Percentiles rank a stretch among this genome's conserved stretches.
These are phyloP conservation scores for Petrolisthes cinctipes DNA, from an alignment of 2,888 invertebrate genomes.

Conservation along the genomic window DNA sequence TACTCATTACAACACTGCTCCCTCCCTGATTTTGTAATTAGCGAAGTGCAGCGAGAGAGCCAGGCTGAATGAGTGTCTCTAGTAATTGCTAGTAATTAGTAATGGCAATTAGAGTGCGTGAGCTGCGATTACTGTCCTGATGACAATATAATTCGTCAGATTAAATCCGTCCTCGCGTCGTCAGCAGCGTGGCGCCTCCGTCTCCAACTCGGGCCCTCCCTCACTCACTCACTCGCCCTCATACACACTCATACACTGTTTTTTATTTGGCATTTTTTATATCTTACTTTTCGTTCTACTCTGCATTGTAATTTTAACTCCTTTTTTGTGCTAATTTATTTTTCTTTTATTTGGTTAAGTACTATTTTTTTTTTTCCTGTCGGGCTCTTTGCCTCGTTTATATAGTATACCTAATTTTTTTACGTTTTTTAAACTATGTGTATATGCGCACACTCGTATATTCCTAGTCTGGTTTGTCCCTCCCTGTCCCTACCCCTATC, in stretches of 20 bases:
- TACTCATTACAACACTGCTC: conserved; percentile 45
- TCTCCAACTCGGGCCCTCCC: no score
- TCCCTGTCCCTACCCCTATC: background rate
- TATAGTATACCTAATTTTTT: no score
- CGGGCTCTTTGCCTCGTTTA: background rate
- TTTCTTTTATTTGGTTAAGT: background rate
- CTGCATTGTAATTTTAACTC: background rate
- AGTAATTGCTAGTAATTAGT: conserved; percentile 61
- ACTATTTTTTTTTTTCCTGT: background rate
- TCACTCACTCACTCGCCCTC: no score
- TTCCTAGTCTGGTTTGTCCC: background rate
- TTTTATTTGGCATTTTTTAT: no score
- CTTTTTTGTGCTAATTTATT: background rate
- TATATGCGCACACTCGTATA: conserved; percentile 12
- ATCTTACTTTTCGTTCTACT: no score
- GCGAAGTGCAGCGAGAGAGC: conserved; percentile 56
- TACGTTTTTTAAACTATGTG: no score
- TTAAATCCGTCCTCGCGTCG: conserved; percentile 48
- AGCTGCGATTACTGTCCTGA: conserved; percentile 57
- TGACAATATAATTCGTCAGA: conserved; percentile 62
- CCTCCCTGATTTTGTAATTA: conserved; percentile 62
- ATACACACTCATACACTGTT: no score
- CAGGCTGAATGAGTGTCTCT: conserved; percentile 58
- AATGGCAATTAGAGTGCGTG: conserved; percentile 60
- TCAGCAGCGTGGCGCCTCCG: conserved; percentile 22